A percentile compares a stretch with the other conserved stretches of the same genome.
Evolutionary conservation across 2,113 vertebrate species (phyloP).

Genomic region (Rhinoderma darwinii): DNA sequence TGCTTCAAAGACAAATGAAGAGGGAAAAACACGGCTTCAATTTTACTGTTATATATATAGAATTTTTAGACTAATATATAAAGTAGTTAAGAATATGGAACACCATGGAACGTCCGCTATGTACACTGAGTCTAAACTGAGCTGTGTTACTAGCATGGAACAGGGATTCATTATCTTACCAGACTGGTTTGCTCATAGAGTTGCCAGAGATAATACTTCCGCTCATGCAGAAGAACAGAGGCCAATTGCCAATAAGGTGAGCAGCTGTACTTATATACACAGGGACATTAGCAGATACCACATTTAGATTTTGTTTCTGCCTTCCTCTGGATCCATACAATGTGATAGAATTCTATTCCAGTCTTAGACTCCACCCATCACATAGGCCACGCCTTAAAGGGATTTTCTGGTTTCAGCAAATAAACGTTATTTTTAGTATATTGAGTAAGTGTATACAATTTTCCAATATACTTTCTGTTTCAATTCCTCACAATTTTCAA

Average conservation of each 20-base stretch:
- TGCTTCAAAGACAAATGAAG: constrained; percentile 11
- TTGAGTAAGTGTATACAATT: no score
- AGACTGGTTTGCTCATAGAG: neutral
- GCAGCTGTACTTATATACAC: neutral
- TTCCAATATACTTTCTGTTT: no score
- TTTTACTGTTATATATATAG: neutral
- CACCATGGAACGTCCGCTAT: neutral
- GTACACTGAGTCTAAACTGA: neutral
- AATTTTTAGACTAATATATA: neutral
- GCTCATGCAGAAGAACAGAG: neutral
- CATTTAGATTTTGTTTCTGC: neutral
- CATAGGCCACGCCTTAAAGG: no score
- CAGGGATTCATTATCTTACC: neutral
- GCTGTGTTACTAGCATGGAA: neutral
- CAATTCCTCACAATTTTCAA: no score
- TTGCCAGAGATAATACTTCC: constrained; percentile 21
- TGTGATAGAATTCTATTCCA: neutral
- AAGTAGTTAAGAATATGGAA: constrained; percentile 17
- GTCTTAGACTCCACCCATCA: no score
- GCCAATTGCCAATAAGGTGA: neutral
- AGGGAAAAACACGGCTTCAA: neutral
- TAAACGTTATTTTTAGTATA: no score
- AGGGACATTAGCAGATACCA: neutral
- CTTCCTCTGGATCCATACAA: neutral
- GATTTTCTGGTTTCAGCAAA: no score